Conservation (phyloP, 2,888 invertebrate genomes). For the Hanleya hanleyi region DNA sequence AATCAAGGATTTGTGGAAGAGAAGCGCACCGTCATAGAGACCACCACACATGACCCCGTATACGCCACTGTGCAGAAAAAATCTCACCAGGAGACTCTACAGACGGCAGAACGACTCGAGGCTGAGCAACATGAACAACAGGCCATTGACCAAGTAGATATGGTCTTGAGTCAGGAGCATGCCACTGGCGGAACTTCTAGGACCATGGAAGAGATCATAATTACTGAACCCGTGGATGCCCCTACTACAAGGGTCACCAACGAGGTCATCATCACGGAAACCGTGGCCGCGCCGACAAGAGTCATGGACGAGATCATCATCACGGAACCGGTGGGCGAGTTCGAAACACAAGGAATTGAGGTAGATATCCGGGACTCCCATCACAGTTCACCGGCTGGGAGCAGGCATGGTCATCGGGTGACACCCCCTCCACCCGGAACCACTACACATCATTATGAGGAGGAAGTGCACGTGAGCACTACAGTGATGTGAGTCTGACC, state of each 20-base stretch:
- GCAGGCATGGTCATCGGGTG: too few relatives aligned
- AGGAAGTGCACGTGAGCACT: too few relatives aligned
- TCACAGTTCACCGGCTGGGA: neutral
- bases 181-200: neutral
- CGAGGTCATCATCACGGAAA: neutral
- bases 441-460: too few relatives aligned
- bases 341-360: constrained; percentile 4
- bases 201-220: neutral
- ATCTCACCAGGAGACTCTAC: neutral
- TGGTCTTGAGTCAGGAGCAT: neutral
- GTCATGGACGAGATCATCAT: neutral
- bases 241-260: neutral
- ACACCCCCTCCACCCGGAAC: too few relatives aligned
- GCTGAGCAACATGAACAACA: neutral
- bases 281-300: neutral
- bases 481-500: too few relatives aligned
- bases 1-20: neutral
- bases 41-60: neutral
- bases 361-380: neutral
- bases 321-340: neutral
- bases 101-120: neutral
- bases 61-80: constrained; percentile 4
- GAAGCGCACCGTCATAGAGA: neutral
- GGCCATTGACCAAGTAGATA: neutral
- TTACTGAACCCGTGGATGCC: neutral